Conservation (phyloP, 2,113 vertebrate genomes). For the Ailurus styani region DNA sequence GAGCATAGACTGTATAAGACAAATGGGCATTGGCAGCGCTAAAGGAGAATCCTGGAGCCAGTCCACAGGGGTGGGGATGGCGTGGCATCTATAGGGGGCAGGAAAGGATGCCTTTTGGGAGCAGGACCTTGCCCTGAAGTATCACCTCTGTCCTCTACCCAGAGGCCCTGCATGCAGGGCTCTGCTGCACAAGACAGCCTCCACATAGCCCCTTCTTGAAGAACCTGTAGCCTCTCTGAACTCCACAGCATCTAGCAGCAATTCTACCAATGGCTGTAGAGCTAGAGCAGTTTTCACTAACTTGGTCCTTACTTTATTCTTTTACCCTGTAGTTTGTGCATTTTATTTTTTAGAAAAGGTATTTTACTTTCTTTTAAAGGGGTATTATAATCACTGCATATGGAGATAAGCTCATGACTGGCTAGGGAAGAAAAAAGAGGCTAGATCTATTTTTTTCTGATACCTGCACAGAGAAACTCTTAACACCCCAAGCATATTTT, state of each 20-base stretch:
- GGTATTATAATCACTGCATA: neutral
- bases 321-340: neutral
- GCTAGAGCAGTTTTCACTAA: neutral
- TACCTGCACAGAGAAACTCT: neutral
- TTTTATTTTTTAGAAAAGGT: neutral
- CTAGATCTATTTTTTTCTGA: neutral
- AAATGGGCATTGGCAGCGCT: neutral
- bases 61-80: neutral
- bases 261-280: fast-evolving
- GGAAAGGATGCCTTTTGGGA: neutral
- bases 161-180: fast-evolving
- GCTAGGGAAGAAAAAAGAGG: neutral
- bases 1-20: neutral
- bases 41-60: neutral
- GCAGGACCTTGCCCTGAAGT: neutral
- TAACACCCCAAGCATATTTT: neutral
- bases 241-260: neutral
- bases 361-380: neutral
- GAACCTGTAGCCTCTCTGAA: neutral
- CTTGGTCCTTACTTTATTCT: neutral
- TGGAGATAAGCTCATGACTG: neutral
- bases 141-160: neutral
- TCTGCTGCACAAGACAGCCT: neutral
- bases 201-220: neutral
- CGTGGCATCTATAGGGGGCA: neutral